Base-by-base conservation (phyloP, 2,113 vertebrate genomes). In the Periophthalmodon schlosseri region DNA sequence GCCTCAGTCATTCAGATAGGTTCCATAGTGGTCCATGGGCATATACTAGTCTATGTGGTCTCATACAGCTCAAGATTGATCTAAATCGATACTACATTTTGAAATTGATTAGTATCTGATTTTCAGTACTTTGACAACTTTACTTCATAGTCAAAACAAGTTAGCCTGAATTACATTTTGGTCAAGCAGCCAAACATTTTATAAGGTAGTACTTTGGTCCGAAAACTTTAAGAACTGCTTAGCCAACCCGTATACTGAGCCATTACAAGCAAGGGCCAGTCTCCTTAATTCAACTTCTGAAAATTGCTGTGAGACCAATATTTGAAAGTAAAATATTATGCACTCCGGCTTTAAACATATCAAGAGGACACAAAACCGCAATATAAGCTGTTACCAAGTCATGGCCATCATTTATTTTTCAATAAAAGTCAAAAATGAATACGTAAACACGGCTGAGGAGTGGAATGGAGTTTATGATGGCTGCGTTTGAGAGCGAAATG, bases 381-480 rank as follows among this genome's bases (percentile, higher is more conserved):
- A 50, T 79, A 60, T 75, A 83, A 82, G 76, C 75, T 86, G 86
- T 88, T 69, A 84, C 70, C 86, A 58, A 58, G 76, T 36, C 60
- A 50, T 70, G 67, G 63, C 60, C 74, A 74, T 70, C 70, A 84
- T 68, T 68, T 44, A 68, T 24, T 16, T 68, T 47, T 33, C 67
- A 71, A 77, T 72, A 79, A 72, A 74, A 69, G 76, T 80, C 76
- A 68, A 69, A 86, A 86, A 82, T 73, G 70, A 65, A 71, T 78
- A 57, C 72, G 78, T 82, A 88, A 89, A 75, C 80, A 86, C 70
- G 70, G 75, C 54, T 50, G 68, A 46, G 46, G 84, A 61, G 68
- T 50, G 47, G 83, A 78, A 87, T 84, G 72, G 70, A 87, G 79
- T 88, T 86, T 84, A 73, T 90, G 71, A 91, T 83, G 84, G 72